Conservation (phyloP, 2,113 vertebrate species). For the Siniperca chuatsi region DNA sequence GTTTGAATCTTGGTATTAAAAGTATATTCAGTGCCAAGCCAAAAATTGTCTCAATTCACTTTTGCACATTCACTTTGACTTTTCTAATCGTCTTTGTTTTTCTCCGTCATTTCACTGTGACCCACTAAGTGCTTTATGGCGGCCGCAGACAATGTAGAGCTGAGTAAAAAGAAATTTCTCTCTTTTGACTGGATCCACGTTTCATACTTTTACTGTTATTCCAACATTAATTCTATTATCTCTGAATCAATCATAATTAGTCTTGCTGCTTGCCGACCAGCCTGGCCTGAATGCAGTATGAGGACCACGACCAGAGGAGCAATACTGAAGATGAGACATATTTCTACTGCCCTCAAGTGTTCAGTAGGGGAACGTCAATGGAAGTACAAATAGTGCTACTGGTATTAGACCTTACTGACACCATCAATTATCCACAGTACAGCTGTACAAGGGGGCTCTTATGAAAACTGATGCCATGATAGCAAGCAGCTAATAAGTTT, state of each 20-base stretch:
- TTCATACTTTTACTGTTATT: slow-evolving; percentile 67
- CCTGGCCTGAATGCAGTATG: slow-evolving; percentile 61
- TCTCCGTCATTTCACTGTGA: slow-evolving; percentile 46
- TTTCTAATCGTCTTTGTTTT: slow-evolving; percentile 45
- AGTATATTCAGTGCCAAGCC: neutral
- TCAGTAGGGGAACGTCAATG: slow-evolving; percentile 30
- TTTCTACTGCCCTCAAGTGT: slow-evolving; percentile 80
- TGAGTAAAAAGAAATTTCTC: slow-evolving; percentile 51
- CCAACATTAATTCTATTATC: slow-evolving; percentile 83
- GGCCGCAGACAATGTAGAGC: slow-evolving; percentile 46
- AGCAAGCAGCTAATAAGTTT: slow-evolving; percentile 39
- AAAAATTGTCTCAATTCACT: slow-evolving; percentile 20
- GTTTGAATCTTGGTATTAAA: slow-evolving; percentile 24
- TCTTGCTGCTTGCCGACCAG: slow-evolving; percentile 53
- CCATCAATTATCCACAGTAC: slow-evolving; percentile 17
- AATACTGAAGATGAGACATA: slow-evolving; percentile 1
- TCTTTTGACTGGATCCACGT: slow-evolving; percentile 64
- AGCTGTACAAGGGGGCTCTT: slow-evolving; percentile 12
- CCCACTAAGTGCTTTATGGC: slow-evolving; percentile 62
- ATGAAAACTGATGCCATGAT: slow-evolving; percentile 43
- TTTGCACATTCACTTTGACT: slow-evolving; percentile 25
- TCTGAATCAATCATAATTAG: slow-evolving; percentile 82
- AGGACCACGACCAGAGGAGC: slow-evolving; percentile 13
- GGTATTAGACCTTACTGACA: slow-evolving; percentile 4
- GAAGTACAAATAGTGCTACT: neutral